These are phyloP conservation scores for Druon quercuslanigerum DNA, from an alignment of 1,140 invertebrate species.

Conservation along the genomic window DNA sequence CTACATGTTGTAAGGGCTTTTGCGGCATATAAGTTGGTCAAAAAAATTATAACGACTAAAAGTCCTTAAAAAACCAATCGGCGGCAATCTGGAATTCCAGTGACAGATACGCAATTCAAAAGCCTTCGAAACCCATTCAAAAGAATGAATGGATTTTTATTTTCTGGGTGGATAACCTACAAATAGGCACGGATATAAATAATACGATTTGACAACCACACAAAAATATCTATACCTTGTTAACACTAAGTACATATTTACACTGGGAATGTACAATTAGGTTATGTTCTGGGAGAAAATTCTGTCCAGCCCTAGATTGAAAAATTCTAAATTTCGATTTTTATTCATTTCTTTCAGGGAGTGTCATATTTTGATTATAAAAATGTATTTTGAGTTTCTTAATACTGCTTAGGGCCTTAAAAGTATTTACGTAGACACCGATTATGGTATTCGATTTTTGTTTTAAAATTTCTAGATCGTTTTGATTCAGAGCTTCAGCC, in stretches of 20 bases:
- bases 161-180: no score
- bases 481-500: slow-evolving; percentile 59
- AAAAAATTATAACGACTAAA: no score
- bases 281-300: slow-evolving; percentile 50
- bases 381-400: slow-evolving; percentile 30
- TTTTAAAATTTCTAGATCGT: slow-evolving; percentile 35
- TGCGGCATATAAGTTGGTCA: no score
- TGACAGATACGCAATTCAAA: no score
- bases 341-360: slow-evolving; percentile 11
- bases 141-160: no score
- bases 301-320: slow-evolving; percentile 51
- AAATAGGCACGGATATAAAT: slow-evolving; percentile 10
- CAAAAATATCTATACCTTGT: slow-evolving; percentile 22
- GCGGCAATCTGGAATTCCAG: no score
- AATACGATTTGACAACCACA: slow-evolving; percentile 27
- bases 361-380: slow-evolving; percentile 12
- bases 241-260: slow-evolving; percentile 25
- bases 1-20: no score
- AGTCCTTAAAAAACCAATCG: no score
- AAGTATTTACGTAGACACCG: slow-evolving; percentile 32
- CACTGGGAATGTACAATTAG: slow-evolving; percentile 25
- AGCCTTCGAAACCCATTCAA: no score
- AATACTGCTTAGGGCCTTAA: slow-evolving; percentile 41
- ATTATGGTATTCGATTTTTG: neutral
- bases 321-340: slow-evolving; percentile 22